Base-by-base conservation (phyloP, 64 coral and sea anemone genomes). In the Dendrophyllia cribrosa region DNA sequence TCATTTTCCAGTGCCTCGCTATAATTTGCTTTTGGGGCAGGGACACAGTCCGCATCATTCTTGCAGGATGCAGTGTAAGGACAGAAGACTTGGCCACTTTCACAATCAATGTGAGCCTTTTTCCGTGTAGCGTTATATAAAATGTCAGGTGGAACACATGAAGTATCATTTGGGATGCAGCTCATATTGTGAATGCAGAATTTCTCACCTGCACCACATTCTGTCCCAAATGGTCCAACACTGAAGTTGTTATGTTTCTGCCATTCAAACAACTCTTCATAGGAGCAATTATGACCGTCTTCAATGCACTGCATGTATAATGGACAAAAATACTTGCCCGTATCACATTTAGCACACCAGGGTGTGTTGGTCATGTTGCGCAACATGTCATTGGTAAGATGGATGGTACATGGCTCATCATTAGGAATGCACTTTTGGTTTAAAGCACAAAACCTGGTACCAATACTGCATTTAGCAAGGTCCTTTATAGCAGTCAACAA, bases 221-320 rank as follows among this genome's bases (percentile, higher is more conserved):
- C 24, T 7, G 24, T 20, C 53, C 80, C 90, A 34, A 65, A 77
- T 11, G 52, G 71, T 45, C 56, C 72, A 62, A 47, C 43, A 59
- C 52, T 74, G 4, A 20, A 65, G 47, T 92, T 86, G 4, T 52
- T 43, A 69, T 70, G 19, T 20, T 64, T 60, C 6, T 71, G n/a
- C 90, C 90, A 92, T 12, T 92, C 23, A 43, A 63, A 75, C 0
- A 86, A 7, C 34, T 50, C 46, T 43, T 55, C 22, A n/a, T 66
- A 92, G 23, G 90, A 92, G 58, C 90, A 92, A 17, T 10, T 92
- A 53, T 73, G n/a, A 25, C 50, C 76, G 2, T 63, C 74, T 21
- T 19, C 4, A 12, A 85, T 75, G 26, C 90, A 92, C 19, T 58
- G 56, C 90, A 85, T 85, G 23, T 49, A 85, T 5, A 65, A 48